Percentiles rank a stretch among this genome's conserved stretches.
Evolutionary conservation across 2,113 vertebrate genomes (phyloP).

Genomic region (Paramisgurnus dabryanus): DNA sequence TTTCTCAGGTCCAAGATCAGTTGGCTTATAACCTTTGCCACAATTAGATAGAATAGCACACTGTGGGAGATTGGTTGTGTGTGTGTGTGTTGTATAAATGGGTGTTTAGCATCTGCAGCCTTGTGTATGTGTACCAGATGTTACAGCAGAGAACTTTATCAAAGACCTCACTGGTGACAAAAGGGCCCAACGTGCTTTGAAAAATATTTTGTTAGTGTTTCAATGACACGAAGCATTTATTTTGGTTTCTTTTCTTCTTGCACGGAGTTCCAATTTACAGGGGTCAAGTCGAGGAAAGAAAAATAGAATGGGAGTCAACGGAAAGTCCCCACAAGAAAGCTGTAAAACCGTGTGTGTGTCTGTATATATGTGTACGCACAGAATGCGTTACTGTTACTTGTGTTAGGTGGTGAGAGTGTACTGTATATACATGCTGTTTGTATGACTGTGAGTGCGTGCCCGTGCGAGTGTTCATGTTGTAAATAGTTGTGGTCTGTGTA

Average conservation of each 20-base stretch:
- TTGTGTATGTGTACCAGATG: constrained; percentile 57
- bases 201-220: constrained; percentile 59
- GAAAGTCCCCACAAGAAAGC: constrained; percentile 76
- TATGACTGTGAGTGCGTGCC: constrained; percentile 58
- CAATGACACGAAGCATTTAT: constrained; percentile 63
- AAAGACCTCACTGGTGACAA: constrained; percentile 51
- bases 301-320: constrained; percentile 72
- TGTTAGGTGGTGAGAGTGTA: constrained; percentile 48
- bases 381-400: constrained; percentile 57
- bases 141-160: constrained; percentile 52
- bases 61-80: constrained; percentile 22
- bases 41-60: constrained; percentile 5
- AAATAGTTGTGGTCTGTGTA: constrained; percentile 73
- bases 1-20: background rate
- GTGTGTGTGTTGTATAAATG: constrained; percentile 38
- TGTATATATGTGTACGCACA: constrained; percentile 54
- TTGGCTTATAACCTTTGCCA: background rate
- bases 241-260: constrained; percentile 64
- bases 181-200: constrained; percentile 39
- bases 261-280: constrained; percentile 68
- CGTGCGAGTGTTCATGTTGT: constrained; percentile 58
- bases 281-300: constrained; percentile 73
- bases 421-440: constrained; percentile 52
- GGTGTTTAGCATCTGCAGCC: constrained; percentile 26
- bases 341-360: constrained; percentile 61